Evolutionary conservation across 2,888 invertebrate species (phyloP).

Genomic region (Ochropacha duplaris): DNA sequence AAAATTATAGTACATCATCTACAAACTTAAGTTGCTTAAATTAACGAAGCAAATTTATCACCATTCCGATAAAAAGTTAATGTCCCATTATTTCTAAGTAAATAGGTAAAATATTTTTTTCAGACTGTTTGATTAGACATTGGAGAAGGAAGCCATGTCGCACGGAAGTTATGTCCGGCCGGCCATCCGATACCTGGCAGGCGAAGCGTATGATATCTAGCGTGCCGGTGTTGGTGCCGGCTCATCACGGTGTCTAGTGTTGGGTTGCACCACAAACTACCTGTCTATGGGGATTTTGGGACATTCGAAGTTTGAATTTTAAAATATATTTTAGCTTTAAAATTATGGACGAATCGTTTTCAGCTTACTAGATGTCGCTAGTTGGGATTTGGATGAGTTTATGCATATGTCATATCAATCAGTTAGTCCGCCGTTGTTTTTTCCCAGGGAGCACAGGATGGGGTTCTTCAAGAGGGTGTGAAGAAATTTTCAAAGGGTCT

Average conservation of each 20-base stretch:
- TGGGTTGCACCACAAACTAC: not conserved
- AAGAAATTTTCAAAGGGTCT: too few relatives aligned
- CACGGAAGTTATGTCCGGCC: constrained; percentile 63
- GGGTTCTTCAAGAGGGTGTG: too few relatives aligned
- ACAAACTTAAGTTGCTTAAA: too few relatives aligned
- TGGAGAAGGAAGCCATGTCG: constrained; percentile 66
- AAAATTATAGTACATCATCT: too few relatives aligned
- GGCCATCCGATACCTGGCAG: constrained; percentile 52
- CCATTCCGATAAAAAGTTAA: too few relatives aligned
- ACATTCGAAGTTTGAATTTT: not conserved
- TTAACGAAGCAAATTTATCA: too few relatives aligned
- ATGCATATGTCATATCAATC: too few relatives aligned
- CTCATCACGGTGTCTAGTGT: not conserved
- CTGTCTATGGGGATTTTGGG: not conserved
- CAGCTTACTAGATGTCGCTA: too few relatives aligned
- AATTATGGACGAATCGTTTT: not conserved
- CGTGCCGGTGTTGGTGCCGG: constrained; percentile 2
- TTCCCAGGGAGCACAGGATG: too few relatives aligned
- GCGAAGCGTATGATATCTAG: constrained; percentile 22
- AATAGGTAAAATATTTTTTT: constrained; percentile 7
- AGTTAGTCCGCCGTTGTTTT: too few relatives aligned
- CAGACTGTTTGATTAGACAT: constrained; percentile 59
- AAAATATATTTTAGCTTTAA: not conserved
- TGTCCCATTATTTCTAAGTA: not conserved
- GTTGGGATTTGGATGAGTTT: too few relatives aligned